Evolutionary conservation across 2,888 invertebrate genomes (phyloP), one percentile per base, ranked within the genome.

Genomic region (Amphipoea lucens): DNA sequence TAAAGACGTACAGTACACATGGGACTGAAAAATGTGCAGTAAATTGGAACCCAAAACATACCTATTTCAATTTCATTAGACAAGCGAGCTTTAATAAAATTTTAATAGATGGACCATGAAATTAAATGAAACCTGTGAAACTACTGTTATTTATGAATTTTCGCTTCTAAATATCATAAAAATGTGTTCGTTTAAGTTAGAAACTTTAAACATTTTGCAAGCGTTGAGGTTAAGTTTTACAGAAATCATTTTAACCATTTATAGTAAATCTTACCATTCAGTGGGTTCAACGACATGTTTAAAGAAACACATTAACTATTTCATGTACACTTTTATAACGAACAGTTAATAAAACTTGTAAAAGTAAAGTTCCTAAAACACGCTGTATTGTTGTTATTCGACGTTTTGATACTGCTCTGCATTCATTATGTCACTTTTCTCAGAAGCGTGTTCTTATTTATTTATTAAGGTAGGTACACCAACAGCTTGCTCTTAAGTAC

Each of bases 251-350:
- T 62, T 17, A 75, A 7, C 0, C 0, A 42, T 48, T 4, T 65
- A 12, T 23, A 1, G 1, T 36, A 82, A 62, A 40, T 29, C 93
- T 91, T 92, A 96, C 96, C 96, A 77, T 94, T 95, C 62, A 96
- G 83, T 42, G 96, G 96, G 86, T 95, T 96, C 45, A 95, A 88
- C 23, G 95, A 92, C 96, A 96, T 96, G 6, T 60, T 85, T 90
- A 36, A 48, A 4, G 40, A 45, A 0, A 9, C 20, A 62, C 36
- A 65, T 45, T 60, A 63, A 74, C 29, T 66, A 36, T 63, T 36
- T 42, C 2, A 75, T 74, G 23, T 23, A 48, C 20, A 45, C 23
- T 76, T 69, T 36, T 69, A 1, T 2, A 45, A 0, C 70, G 0
- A 66, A 54, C 36, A 62, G 7, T 45, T 17, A 45, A 14, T 66